Conservation (phyloP, 1,140 invertebrate species). For the Zaprionus nigranus region DNA sequence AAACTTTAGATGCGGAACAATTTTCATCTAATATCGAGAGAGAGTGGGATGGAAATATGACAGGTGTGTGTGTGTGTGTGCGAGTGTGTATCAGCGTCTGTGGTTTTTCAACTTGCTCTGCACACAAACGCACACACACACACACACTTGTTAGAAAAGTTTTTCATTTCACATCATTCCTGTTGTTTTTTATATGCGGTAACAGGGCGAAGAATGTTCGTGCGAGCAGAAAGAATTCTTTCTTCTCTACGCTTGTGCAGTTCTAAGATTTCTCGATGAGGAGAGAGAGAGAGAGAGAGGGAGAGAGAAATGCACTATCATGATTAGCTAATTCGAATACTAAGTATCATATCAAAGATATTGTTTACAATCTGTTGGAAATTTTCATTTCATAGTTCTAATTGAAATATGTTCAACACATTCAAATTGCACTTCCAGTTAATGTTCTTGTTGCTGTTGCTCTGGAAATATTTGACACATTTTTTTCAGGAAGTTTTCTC, state of each 20-base stretch:
- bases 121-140: constrained; percentile 1
- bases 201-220: constrained; percentile 58
- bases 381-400: background rate
- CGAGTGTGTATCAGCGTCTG: constrained; percentile 49
- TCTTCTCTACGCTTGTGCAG: constrained; percentile 30
- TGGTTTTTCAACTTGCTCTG: constrained; percentile 63
- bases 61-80: constrained; percentile 49
- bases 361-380: constrained; percentile 30
- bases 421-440: background rate
- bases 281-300: background rate
- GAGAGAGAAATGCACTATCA: constrained; percentile 22
- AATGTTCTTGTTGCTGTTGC: background rate
- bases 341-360: background rate
- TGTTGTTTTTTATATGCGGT: constrained; percentile 58
- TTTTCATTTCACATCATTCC: constrained; percentile 60
- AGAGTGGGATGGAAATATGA: constrained; percentile 77
- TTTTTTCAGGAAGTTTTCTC: constrained; percentile 9
- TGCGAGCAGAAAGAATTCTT: constrained; percentile 58
- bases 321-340: constrained; percentile 38
- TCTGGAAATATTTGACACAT: constrained; percentile 9
- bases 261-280: background rate
- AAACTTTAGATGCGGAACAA: constrained; percentile 78
- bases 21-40: constrained; percentile 75
- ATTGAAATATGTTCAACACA: background rate
- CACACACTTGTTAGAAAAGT: constrained; percentile 37